Base-by-base conservation (phyloP, 2,113 vertebrate species). In the Azemiops feae region DNA sequence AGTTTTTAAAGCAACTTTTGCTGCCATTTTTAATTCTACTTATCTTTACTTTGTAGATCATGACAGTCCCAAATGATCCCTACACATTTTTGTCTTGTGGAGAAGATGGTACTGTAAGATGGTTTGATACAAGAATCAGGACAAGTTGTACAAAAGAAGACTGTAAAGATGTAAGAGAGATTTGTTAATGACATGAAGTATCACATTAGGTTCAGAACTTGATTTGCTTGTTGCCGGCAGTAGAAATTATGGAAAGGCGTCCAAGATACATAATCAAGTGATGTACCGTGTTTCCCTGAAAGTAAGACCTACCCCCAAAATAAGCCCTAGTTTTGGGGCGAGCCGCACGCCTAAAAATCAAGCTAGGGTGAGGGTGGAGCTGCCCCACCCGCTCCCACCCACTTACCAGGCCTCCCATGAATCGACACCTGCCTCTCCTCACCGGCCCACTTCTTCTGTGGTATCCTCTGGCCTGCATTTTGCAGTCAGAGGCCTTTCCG, bases 91-190 rank as follows among this genome's bases (percentile, higher is more conserved):
- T 99, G 92, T 99, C 99, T 12, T 99, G 99, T 95, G 99, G 99
- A 94, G 99, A 99, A 97, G 99, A 99, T 93, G 99, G 99, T 94
- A 99, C 99, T 1, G 99, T 99, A 89, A 97, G 99, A 94, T 99
- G 99, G 99, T 99, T 99, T 96, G 99, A 99, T 97, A 98, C 99
- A 53, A 98, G 99, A 96, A 99, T 97, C 92, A 99, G 99, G 98
- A 99, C 99, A 9, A 99, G 99, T 97, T 99, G 99, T 97, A 99
- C 98, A 86, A 99, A 99, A 97, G 99, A 99, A 98, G 99, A 99
- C 96, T 99, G 99, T 97, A 99, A 99, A 99, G 99, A 99, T 97
- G 99, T 99, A 99, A 97, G 99, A 95, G 91, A 95, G 22, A 94
- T 91, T 92, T 93, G 95, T 95, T 95, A 94, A 94, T 92, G 94